A percentile compares a stretch with the other conserved stretches of the same genome.
These are phyloP conservation scores for Rhagoletis pomonella DNA, from an alignment of 1,140 invertebrate genomes.

Conservation along the genomic window DNA sequence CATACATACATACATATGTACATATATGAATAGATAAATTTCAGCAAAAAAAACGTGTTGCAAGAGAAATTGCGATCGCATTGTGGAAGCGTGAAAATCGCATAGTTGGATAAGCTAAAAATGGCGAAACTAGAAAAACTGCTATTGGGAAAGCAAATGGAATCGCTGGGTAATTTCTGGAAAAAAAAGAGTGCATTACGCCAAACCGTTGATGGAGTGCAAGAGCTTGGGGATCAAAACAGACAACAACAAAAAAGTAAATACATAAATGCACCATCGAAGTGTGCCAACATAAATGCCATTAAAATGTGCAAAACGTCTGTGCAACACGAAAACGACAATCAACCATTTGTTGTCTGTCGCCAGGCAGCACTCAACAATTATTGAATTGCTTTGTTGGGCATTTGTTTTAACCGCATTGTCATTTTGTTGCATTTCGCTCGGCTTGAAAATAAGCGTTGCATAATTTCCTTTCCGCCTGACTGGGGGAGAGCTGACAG, in stretches of 20 bases:
- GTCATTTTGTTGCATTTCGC: neutral
- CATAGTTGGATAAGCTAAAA: neutral
- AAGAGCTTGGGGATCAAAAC: neutral
- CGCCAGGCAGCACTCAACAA: neutral
- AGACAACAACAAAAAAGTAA: neutral
- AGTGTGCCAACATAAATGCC: neutral
- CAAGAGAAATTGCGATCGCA: neutral
- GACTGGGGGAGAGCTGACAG: neutral
- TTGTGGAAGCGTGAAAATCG: neutral
- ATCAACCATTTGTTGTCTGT: neutral
- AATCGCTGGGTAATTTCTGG: neutral
- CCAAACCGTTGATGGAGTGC: neutral
- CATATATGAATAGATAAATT: neutral
- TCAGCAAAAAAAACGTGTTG: neutral
- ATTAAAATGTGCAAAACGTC: neutral
- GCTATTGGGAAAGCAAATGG: constrained; percentile 13
- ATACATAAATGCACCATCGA: neutral
- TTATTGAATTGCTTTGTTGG: neutral
- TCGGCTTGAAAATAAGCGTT: neutral
- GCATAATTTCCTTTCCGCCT: constrained; percentile 42
- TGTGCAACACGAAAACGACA: neutral
- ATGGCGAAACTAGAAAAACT: neutral
- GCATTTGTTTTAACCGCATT: too few species aligned
- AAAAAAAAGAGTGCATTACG: neutral
- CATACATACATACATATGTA: neutral